Conservation (phyloP, 2,797 vertebrate species). For the Podarcis lilfordi region DNA sequence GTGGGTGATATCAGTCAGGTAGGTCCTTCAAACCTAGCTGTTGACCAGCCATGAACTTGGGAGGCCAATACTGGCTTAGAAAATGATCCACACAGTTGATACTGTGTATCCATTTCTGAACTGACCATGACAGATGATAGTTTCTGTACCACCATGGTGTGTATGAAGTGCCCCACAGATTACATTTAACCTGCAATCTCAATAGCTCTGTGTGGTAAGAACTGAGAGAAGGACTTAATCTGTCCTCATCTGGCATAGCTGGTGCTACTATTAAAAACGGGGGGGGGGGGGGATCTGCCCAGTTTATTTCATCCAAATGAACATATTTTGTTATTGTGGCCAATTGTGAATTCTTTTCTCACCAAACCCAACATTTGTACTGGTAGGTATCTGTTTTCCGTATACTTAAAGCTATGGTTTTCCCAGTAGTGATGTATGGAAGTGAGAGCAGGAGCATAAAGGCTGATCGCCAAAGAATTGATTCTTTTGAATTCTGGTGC, state of each 20-base stretch:
- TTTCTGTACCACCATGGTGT: too few species aligned
- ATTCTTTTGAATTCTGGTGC: too few species aligned
- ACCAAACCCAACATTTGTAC: not conserved
- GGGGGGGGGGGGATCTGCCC: rapidly evolving
- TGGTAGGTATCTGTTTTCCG: not conserved
- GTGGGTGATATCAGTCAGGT: not conserved
- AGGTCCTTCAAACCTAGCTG: not conserved
- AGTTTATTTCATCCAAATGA: not conserved
- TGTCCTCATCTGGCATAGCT: not conserved
- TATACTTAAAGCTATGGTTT: too few species aligned
- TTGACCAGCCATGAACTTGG: not conserved
- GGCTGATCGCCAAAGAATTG: too few species aligned
- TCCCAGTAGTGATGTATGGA: too few species aligned
- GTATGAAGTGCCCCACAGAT: not conserved
- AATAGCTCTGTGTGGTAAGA: not conserved
- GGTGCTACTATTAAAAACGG: not conserved
- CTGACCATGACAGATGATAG: not conserved
- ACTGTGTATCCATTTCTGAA: not conserved
- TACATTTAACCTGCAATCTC: not conserved
- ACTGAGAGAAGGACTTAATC: not conserved
- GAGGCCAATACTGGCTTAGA: not conserved
- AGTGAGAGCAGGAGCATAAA: too few species aligned
- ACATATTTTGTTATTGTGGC: not conserved
- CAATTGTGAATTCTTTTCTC: not conserved
- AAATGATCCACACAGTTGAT: not conserved